Percentiles rank a stretch among this genome's conserved stretches.
These are phyloP conservation scores for Ectemnius continuus DNA, from an alignment of 2,888 invertebrate genomes.

Conservation along the genomic window DNA sequence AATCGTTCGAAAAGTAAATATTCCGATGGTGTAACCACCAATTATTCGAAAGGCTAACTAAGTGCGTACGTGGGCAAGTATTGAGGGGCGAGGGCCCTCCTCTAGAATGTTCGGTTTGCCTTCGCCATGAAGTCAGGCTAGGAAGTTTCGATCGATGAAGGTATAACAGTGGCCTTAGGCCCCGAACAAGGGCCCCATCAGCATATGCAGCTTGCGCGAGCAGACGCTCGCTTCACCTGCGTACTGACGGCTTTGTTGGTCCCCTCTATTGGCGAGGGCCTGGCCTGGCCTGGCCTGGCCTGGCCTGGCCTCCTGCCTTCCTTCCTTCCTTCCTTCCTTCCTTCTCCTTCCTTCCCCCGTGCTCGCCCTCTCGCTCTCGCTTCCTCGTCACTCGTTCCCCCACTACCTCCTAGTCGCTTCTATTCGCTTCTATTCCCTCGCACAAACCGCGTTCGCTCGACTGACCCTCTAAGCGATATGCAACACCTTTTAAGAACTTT, in stretches of 20 bases:
- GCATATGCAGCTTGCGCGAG: conserved; percentile 56
- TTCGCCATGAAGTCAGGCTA: too few relatives aligned
- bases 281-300: conserved; percentile 1
- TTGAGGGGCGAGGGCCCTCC: too few relatives aligned
- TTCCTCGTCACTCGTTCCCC: background rate
- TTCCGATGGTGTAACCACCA: too few relatives aligned
- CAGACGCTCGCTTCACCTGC: conserved; percentile 65
- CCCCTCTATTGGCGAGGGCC: conserved; percentile 23
- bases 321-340: background rate
- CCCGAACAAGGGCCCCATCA: conserved; percentile 39
- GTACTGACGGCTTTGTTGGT: conserved; percentile 55
- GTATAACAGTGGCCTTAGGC: conserved; percentile 25
- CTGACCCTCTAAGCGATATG: background rate
- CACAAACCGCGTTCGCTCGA: background rate
- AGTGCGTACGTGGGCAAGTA: too few relatives aligned
- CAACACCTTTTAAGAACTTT: conserved; percentile 5
- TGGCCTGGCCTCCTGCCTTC: background rate
- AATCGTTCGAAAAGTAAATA: too few relatives aligned
- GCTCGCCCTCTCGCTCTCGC: background rate
- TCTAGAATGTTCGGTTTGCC: too few relatives aligned
- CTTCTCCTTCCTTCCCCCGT: conserved; percentile 2
- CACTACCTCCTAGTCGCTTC: background rate
- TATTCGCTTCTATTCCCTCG: conserved; percentile 11
- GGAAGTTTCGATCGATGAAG: too few relatives aligned
- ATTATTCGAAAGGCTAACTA: too few relatives aligned